Percentiles rank a stretch among this genome's conserved stretches.
These are phyloP conservation scores for Phenganax subtilis DNA, from an alignment of 92 coral and sea anemone genomes.

Conservation along the genomic window DNA sequence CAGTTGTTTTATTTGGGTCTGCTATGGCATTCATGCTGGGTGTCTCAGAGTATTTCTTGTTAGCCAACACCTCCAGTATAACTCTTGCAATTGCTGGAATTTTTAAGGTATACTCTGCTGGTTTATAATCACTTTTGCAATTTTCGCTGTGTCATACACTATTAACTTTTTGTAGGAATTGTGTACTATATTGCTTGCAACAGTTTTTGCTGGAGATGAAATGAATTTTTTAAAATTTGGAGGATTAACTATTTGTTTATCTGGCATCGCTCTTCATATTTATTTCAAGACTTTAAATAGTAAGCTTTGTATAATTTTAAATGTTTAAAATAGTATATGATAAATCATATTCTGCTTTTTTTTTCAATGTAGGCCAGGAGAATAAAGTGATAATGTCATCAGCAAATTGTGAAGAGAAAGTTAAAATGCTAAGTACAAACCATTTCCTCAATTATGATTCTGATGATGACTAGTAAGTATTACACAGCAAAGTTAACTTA, in stretches of 20 bases:
- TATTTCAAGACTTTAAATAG: conserved; percentile 80
- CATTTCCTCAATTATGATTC: neutral
- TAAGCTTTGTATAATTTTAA: neutral
- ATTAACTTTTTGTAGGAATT: conserved; percentile 61
- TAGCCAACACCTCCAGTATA: conserved; percentile 83
- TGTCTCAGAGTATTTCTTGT: conserved; percentile 74
- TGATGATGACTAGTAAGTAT: conserved; percentile 4
- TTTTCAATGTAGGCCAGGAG: neutral
- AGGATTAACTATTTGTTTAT: conserved; percentile 74
- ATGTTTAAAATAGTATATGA: neutral
- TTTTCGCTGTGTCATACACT: neutral
- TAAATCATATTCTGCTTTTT: neutral
- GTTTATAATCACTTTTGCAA: too few species aligned
- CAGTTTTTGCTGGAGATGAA: conserved; percentile 90
- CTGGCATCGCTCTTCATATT: conserved; percentile 83
- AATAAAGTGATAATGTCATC: neutral
- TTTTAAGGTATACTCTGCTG: conserved; percentile 66
- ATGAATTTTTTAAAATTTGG: conserved; percentile 77
- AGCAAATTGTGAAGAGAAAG: conserved; percentile 13
- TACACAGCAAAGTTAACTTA: neutral
- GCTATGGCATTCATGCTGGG: conserved; percentile 91
- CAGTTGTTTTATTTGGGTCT: conserved; percentile 84
- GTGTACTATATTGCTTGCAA: conserved; percentile 78
- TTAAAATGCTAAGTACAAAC: conserved; percentile 15
- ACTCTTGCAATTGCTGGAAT: conserved; percentile 89